These are phyloP conservation scores for Pantelozetes paolii DNA, from an alignment of 2,888 invertebrate genomes.

Conservation along the genomic window DNA sequence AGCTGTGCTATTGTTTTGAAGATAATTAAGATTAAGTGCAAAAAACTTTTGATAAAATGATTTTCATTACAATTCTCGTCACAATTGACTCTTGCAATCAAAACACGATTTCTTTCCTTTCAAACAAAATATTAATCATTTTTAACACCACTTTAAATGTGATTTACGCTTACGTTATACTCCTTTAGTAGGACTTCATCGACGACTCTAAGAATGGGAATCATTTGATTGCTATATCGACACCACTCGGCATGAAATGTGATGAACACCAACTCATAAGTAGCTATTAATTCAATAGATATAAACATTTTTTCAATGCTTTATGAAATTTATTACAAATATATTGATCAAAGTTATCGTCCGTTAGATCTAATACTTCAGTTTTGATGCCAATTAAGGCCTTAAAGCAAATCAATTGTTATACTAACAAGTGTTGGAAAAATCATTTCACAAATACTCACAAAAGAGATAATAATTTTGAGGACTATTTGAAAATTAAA, in stretches of 20 bases:
- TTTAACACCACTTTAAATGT: background rate
- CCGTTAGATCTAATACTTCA: background rate
- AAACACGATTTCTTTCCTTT: conserved; percentile 65
- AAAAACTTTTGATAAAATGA: background rate
- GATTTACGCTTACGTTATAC: conserved; percentile 58
- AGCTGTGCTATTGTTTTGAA: background rate
- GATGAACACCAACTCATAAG: conserved; percentile 92
- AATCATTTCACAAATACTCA: too few relatives aligned
- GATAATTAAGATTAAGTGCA: background rate
- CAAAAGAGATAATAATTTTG: too few relatives aligned
- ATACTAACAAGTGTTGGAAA: background rate
- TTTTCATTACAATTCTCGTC: conserved; percentile 64
- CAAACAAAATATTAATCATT: background rate
- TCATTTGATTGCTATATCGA: conserved; percentile 90
- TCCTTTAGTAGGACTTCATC: conserved; percentile 71
- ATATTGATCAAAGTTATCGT: conserved; percentile 1
- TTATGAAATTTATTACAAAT: background rate
- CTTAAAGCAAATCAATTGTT: too few relatives aligned
- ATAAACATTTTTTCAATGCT: background rate
- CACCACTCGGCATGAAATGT: conserved; percentile 99
- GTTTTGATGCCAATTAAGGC: background rate
- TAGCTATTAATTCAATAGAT: conserved; percentile 60
- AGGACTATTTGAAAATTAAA: too few relatives aligned
- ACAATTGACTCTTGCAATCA: conserved; percentile 95
- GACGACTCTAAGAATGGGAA: conserved; percentile 95